A percentile compares a stretch with the other conserved stretches of the same genome.
Conservation (phyloP, 2,113 vertebrate species). For the Piprites chloris region DNA sequence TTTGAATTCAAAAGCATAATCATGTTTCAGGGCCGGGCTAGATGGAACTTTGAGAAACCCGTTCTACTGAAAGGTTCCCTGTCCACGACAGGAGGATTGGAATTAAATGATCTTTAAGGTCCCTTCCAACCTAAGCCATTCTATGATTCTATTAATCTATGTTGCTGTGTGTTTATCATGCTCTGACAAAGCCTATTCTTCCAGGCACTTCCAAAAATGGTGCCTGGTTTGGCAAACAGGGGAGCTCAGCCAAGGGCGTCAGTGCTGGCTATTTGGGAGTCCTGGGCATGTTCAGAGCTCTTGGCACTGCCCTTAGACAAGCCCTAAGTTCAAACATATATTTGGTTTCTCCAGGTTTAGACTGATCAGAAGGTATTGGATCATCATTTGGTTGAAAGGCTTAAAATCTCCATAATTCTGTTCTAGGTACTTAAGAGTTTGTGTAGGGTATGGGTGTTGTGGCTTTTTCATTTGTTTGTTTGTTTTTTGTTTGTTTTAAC, state of each 20-base stretch:
- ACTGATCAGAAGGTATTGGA: neutral
- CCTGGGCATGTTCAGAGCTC: neutral
- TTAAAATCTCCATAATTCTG: neutral
- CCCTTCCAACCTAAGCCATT: neutral
- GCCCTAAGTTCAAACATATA: neutral
- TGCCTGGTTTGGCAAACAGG: neutral
- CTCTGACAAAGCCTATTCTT: neutral
- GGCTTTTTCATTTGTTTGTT: neutral
- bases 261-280: neutral
- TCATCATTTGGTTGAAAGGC: neutral
- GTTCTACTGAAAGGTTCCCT: neutral
- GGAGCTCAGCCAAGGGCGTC: neutral
- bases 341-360: neutral
- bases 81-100: neutral
- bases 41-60: neutral
- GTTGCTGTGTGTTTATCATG: neutral
- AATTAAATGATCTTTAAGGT: neutral
- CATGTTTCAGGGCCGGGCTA: neutral
- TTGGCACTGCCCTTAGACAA: neutral
- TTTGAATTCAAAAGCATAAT: neutral
- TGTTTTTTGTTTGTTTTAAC: neutral
- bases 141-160: accelerated
- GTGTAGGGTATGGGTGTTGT: neutral
- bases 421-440: neutral
- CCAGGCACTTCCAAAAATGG: neutral